phyloP scores from a whole-genome alignment of 2,113 vertebrate genomes.

The Pycnonotus jocosus region DNA sequence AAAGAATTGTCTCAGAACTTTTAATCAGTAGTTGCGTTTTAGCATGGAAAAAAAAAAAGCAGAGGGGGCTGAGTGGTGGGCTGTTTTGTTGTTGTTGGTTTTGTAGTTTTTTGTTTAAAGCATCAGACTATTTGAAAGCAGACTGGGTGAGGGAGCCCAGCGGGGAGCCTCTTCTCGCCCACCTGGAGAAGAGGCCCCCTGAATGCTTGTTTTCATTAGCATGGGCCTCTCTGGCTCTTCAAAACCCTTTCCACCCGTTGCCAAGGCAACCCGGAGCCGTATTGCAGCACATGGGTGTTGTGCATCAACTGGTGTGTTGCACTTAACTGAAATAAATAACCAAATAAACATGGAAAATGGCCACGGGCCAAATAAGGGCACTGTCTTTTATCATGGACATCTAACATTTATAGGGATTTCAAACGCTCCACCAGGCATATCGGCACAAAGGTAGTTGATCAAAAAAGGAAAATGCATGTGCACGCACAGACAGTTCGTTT shows the following conservation, averaged over 20 bases:
- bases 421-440: neutral
- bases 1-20: constrained; percentile 64
- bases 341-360: constrained; percentile 32
- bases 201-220: constrained; percentile 49
- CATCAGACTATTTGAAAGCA: constrained; percentile 4
- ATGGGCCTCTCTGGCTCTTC: constrained; percentile 56
- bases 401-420: constrained; percentile 12
- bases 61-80: neutral
- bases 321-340: constrained; percentile 54
- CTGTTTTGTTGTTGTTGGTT: constrained; percentile 28
- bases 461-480: neutral
- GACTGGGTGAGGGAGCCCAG: constrained; percentile 35
- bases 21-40: constrained; percentile 59
- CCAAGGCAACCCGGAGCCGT: constrained; percentile 64
- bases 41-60: constrained; percentile 2
- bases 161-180: constrained; percentile 50
- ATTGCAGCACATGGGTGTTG: constrained; percentile 53
- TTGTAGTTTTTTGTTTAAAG: constrained; percentile 46
- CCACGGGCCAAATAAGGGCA: neutral
- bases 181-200: constrained; percentile 42
- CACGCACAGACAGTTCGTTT: neutral
- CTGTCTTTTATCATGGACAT: constrained; percentile 33
- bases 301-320: constrained; percentile 10
- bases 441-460: neutral
- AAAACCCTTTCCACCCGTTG: constrained; percentile 62